Conservation (phyloP, 37 sponge, comb jelly and placozoan species). For the Theonella swinhoei region DNA sequence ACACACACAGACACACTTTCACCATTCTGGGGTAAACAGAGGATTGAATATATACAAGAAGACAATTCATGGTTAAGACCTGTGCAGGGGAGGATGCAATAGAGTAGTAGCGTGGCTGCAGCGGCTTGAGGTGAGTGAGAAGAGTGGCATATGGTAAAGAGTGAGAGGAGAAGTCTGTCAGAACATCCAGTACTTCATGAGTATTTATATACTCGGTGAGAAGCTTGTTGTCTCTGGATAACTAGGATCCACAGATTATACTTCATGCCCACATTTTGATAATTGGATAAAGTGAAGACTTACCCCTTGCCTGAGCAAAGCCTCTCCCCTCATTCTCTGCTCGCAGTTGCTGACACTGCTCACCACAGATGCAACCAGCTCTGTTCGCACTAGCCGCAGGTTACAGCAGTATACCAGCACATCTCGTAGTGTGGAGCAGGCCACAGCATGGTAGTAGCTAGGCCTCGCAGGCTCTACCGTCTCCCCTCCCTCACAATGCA, state of each 20-base stretch:
- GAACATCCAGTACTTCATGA: slow-evolving; percentile 54
- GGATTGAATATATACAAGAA: background rate
- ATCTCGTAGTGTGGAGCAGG: slow-evolving; percentile 17
- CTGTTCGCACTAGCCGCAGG: slow-evolving; percentile 45
- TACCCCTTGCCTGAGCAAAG: slow-evolving; percentile 51
- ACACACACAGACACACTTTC: slow-evolving; percentile 58
- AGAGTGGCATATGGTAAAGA: slow-evolving; percentile 12
- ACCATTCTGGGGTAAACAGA: slow-evolving; percentile 32
- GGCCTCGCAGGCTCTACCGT: too few relatives aligned
- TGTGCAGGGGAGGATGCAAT: slow-evolving; percentile 58
- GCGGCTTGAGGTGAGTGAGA: slow-evolving; percentile 33
- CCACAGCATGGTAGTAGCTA: too few relatives aligned
- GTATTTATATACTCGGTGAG: slow-evolving; percentile 28
- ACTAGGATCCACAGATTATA: slow-evolving; percentile 9
- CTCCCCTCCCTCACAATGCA: slow-evolving; percentile 15
- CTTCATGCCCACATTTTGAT: background rate
- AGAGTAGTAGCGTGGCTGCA: slow-evolving; percentile 71
- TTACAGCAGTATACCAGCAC: slow-evolving; percentile 58
- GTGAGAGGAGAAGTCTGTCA: slow-evolving; percentile 47
- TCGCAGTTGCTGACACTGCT: slow-evolving; percentile 7
- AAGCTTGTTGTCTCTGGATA: slow-evolving; percentile 34
- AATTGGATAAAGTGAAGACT: background rate
- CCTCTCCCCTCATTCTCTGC: slow-evolving; percentile 34
- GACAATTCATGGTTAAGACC: too few relatives aligned
- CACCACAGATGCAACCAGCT: slow-evolving; percentile 34